A percentile compares a stretch with the other conserved stretches of the same genome.
Evolutionary conservation across 2,797 vertebrate species (phyloP).

Genomic region (Enteromius treurensis): DNA sequence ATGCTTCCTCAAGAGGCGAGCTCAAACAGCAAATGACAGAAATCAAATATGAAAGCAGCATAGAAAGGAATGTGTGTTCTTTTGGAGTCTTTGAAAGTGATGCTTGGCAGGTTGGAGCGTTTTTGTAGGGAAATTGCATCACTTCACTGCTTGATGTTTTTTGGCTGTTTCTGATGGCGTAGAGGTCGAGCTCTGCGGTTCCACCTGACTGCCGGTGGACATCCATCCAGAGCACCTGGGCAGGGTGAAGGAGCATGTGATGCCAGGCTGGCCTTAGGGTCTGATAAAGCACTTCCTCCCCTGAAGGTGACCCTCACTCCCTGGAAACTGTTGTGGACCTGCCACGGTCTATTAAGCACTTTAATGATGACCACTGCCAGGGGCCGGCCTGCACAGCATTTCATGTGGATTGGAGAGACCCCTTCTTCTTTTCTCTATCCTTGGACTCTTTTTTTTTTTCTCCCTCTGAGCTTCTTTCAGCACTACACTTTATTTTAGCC

Average conservation of each 20-base stretch:
- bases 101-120: neutral
- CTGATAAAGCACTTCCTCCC: slow-evolving; percentile 70
- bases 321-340: slow-evolving; percentile 67
- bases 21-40: slow-evolving; percentile 41
- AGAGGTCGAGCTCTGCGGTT: slow-evolving; percentile 66
- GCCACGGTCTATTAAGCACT: slow-evolving; percentile 77
- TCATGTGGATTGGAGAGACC: slow-evolving; percentile 35
- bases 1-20: slow-evolving; percentile 38
- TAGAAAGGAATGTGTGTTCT: neutral
- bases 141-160: slow-evolving; percentile 42
- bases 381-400: slow-evolving; percentile 35
- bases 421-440: slow-evolving; percentile 38
- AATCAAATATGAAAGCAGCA: slow-evolving; percentile 16
- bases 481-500: slow-evolving; percentile 10
- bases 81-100: slow-evolving; percentile 12
- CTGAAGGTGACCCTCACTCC: slow-evolving; percentile 78
- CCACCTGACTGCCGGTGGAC: slow-evolving; percentile 69
- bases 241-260: slow-evolving; percentile 60
- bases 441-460: slow-evolving; percentile 33
- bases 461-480: neutral
- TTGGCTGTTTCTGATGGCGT: slow-evolving; percentile 52
- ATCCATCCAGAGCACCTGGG: slow-evolving; percentile 65
- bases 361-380: slow-evolving; percentile 76
- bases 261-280: slow-evolving; percentile 63
- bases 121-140: slow-evolving; percentile 37